Evolutionary conservation across 2,888 invertebrate genomes (phyloP), one percentile per base, ranked within the genome.

Genomic region (Ferdinandea cuprea): DNA sequence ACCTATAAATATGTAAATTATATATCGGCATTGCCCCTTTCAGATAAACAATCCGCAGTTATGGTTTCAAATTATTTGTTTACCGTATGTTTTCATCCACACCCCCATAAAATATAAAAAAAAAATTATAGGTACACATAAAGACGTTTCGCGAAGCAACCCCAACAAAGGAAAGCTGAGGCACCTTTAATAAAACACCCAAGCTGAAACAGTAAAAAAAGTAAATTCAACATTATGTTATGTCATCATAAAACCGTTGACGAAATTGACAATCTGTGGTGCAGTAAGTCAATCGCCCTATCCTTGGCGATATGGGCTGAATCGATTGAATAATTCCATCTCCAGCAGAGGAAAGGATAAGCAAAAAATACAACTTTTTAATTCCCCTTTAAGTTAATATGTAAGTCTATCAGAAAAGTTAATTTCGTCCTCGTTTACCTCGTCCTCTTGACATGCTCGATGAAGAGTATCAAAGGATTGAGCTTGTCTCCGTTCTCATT

Each of bases 1-100:
- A 54, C 72, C 44, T 11, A 72, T 72, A 72, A 72, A 72, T 35
- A 72, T 61, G 44, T 17, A 72, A 72, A 72, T 44, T 44, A 72
- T 48, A 25, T 21, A 35, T 13, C 30, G 9, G 9, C 28, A 44
- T 44, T 72, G 61, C 50, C 61, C 61, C 44, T 52, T 17, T 13
- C 25, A 15, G 13, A 46, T 44, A 54, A 32, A 25, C 42, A 72
- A 54, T 32, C 25, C 44, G 11, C 32, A 3, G 35, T 54, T 72
- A 63, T 72, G 54, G 28, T n/a, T 63, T 44, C 25, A 63, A 44
- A 63, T 63, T 63, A 63, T 35, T 54, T 61, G 61, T 54, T 63
- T 28, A 52, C 44, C 72, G 44, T 63, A 63, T 63, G 52, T 21
- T 52, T 17, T 44, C 46, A 44, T 52, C 61, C 52, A n/a, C 40